These are phyloP conservation scores for Paraplagusia blochii DNA, from an alignment of 2,113 vertebrate species.

Conservation along the genomic window DNA sequence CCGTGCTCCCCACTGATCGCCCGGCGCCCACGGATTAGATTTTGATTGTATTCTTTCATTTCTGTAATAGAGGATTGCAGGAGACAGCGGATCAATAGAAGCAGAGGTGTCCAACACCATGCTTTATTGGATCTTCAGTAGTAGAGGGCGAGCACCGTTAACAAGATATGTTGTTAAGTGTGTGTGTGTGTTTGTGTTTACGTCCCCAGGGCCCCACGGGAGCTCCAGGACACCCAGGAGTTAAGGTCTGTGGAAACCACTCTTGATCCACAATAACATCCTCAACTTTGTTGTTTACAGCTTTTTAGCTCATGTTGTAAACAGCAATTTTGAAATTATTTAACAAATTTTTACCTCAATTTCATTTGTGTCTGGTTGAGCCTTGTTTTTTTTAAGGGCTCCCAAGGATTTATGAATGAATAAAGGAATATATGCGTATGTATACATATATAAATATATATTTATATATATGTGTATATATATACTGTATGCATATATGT, in stretches of 20 bases:
- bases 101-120: conserved; percentile 64
- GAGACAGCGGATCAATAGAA: conserved; percentile 68
- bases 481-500: no score
- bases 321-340: not conserved
- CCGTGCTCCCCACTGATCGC: conserved; percentile 11
- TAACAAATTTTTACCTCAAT: conserved; percentile 8
- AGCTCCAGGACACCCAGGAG: conserved; percentile 82
- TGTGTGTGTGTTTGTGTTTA: conserved; percentile 29
- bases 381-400: conserved; percentile 78
- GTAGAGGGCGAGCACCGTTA: conserved; percentile 57
- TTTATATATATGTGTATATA: no score
- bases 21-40: conserved; percentile 43
- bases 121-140: conserved; percentile 59
- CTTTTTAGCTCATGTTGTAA: conserved; percentile 3
- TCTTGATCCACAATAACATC: conserved; percentile 22
- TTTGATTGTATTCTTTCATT: conserved; percentile 51
- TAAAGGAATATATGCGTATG: no score
- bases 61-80: conserved; percentile 50
- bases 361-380: conserved; percentile 2
- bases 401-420: no score
- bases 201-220: conserved; percentile 83
- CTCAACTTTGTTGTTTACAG: conserved; percentile 7
- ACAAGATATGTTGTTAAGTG: conserved; percentile 58
- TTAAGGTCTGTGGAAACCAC: conserved; percentile 77
- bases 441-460: no score